Base-by-base conservation (phyloP, 37 sponge, comb jelly and placozoan species). In the Diacarnus erythraeanus region DNA sequence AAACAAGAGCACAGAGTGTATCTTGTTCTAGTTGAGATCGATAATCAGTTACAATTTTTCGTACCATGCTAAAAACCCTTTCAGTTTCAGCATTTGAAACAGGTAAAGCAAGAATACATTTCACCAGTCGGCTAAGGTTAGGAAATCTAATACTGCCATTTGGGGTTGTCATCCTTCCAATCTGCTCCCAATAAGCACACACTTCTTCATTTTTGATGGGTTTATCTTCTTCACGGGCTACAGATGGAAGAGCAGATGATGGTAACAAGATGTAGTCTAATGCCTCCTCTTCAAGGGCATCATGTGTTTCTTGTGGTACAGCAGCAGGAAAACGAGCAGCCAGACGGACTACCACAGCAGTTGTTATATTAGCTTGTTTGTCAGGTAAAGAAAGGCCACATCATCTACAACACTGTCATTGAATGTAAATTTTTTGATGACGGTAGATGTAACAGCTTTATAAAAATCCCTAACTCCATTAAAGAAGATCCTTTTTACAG, bases 41-140 rank as follows among this genome's bases (percentile, higher is more conserved):
- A 77, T 77, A 64, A 41, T 77, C 79, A 17, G 79, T 79, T 3
- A 79, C 57, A 29, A 79, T 68, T 70, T 80, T 80, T 56, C 68
- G 3, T 2, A 76, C 77, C 35, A 60, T 59, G 60, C 41, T 76
- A 8, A 60, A 76, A 17, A 76, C 41, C 22, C 77, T 74, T 54
- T 74, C 75, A 27, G 58, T 74, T 2, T 74, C 75, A 74, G 75
- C 75, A 74, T 74, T 74, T 3, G 59, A n/a, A 26, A 56, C 36
- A 26, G 75, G 75, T n/a, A 74, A 29, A 5, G 75, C 12, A 1
- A 74, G 58, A 3, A 74, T 5, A 57, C 75, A 74, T 30, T 57
- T 74, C 0, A 27, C 47, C 8, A 72, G 54, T 2, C 6, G 2
- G 31, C 34, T 31, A 1, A 74, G 31, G 18, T 6, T 2, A 54